phyloP scores from a whole-genome alignment of 2,888 invertebrate species.

The Epistrophe eligans region DNA sequence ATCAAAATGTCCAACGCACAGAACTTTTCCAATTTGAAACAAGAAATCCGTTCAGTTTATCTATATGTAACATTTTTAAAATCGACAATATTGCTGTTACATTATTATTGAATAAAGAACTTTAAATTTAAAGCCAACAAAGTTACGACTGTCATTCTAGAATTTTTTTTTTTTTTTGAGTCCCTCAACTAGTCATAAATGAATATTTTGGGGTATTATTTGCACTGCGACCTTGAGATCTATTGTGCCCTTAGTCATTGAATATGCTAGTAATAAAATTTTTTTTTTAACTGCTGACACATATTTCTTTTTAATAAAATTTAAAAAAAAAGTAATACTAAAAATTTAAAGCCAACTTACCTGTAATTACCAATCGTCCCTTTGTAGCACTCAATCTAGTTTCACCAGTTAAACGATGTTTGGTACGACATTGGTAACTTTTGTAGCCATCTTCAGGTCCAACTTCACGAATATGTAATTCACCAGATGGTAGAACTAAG shows the following conservation, averaged over 20 bases:
- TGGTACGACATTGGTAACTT: constrained; percentile 96
- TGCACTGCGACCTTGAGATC: too few relatives aligned
- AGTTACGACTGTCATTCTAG: too few relatives aligned
- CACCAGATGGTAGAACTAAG: constrained; percentile 96
- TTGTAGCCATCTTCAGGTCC: constrained; percentile 97
- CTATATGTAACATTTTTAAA: too few relatives aligned
- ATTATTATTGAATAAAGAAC: too few relatives aligned
- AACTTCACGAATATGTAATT: constrained; percentile 97
- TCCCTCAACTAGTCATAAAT: not conserved
- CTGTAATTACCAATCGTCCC: constrained; percentile 96
- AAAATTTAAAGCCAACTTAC: constrained; percentile 86
- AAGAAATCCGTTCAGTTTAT: too few relatives aligned
- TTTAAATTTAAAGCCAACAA: too few relatives aligned
- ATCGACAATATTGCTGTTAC: too few relatives aligned
- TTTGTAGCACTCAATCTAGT: constrained; percentile 96
- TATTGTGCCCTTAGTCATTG: constrained; percentile 1
- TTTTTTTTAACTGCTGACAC: constrained; percentile 52
- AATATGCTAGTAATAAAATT: not conserved
- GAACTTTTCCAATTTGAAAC: too few relatives aligned
- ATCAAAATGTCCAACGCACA: too few relatives aligned
- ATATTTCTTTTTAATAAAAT: constrained; percentile 26
- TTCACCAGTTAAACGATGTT: constrained; percentile 96
- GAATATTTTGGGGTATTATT: too few relatives aligned
- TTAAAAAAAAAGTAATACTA: constrained; percentile 69
- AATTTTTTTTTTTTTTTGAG: too few relatives aligned